These are phyloP conservation scores for Callithrix jacchus DNA, from an alignment of 2,113 vertebrate genomes.

Conservation along the genomic window DNA sequence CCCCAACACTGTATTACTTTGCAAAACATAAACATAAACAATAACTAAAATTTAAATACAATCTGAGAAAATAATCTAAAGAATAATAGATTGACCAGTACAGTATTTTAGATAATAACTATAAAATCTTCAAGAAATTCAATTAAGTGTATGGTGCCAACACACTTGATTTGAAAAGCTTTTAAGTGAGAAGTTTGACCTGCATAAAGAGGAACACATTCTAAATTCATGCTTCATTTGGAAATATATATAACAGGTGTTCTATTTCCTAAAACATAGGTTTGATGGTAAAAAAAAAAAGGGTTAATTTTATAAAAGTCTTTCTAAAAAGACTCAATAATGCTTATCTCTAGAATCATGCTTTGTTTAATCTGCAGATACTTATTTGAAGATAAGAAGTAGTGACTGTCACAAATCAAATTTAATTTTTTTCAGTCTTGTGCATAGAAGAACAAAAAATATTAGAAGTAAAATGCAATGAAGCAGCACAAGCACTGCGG, in stretches of 20 bases:
- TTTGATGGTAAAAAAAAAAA: neutral
- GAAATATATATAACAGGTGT: neutral
- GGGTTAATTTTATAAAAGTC: neutral
- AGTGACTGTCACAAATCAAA: neutral
- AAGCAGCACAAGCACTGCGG: neutral
- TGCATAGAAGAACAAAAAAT: neutral
- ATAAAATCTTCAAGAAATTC: neutral
- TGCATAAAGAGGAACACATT: accelerated
- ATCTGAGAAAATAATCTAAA: neutral
- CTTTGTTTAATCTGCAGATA: neutral
- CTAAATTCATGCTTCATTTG: neutral
- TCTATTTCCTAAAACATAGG: neutral
- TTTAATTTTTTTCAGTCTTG: neutral
- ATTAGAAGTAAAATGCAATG: neutral
- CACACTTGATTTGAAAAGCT: neutral
- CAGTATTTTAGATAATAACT: neutral
- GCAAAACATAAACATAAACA: neutral
- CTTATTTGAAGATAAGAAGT: neutral
- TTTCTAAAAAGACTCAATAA: neutral
- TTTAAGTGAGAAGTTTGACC: neutral
- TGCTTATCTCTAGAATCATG: neutral
- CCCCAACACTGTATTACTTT: neutral
- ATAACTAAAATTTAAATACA: neutral
- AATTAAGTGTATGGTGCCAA: neutral
- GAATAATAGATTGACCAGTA: neutral